Base-by-base conservation (phyloP, 2,797 vertebrate genomes). In the Eleutherodactylus coqui region DNA sequence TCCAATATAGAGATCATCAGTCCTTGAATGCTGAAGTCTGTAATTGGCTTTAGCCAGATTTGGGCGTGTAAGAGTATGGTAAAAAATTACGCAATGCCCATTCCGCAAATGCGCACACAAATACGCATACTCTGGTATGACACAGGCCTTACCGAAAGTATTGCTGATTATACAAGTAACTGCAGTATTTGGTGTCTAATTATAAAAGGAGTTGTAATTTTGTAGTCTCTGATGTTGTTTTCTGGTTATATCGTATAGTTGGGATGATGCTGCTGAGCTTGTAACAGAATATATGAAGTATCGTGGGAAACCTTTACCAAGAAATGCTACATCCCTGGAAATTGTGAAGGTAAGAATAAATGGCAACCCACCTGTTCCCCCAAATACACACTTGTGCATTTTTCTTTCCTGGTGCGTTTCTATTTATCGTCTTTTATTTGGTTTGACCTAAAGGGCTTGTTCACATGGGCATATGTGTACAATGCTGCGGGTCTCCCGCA, bases 221-320 rank as follows among this genome's bases (percentile, higher is more conserved):
- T n/a, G n/a, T 72, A 6, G 13, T 64, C 3, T 24, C 4, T 7
- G 24, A 36, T 2, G 32, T 38, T 19, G 0, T 34, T 69, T 21
- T 69, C 36, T 21, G 38, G 17, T 9, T 38, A 75, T 86, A 24
- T 80, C 87, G 85, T 88, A 10, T 84, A 99, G 97, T 89, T 89
- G 92, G 29, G 94, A 96, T 1, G 96, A 97, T 69, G 96, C 97
- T 0, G 90, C 92, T 21, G 89, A 91, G 13, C 89, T 98, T n/a
- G 88, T 96, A 82, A 83, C 43, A 2, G 96, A 97, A 27, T 96
- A 94, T 89, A 88, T 94, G 79, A 95, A 93, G 79, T 93, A 89
- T 75, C 88, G 86, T 88, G 95, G 95, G 11, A 94, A 92, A 80
- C 84, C 85, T 0, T 7, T 89, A 9, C 80, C 92, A 0, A 75